Base-by-base conservation (phyloP, 2,888 invertebrate species). In the Lumbricus terrestris region DNA sequence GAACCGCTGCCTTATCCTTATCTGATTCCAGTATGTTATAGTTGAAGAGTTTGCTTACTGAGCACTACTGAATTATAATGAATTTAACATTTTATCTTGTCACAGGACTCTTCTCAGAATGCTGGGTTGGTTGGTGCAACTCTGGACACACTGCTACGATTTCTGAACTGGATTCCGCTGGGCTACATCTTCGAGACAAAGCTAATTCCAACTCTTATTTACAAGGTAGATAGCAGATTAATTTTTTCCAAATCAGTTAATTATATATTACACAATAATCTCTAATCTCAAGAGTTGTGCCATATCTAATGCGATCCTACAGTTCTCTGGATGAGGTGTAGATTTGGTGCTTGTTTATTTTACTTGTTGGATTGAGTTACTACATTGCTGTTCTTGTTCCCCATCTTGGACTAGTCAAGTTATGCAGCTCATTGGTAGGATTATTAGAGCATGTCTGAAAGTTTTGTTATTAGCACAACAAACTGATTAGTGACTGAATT, bases 101-200 rank as follows among this genome's bases (percentile, higher is more conserved):
- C 13, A 69, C n/a, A 69, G 69, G 69, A 69, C 69, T 69, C 38
- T 90, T 99, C 99, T 29, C 98, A 98, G 95, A 99, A 99, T 96
- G 98, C 98, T 89, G 97, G 98, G 88, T 96, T 99, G 91, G 98
- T 99, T 90, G 98, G 97, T 93, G 97, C 98, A 8, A 99, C 99
- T 0, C 96, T 99, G 92, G 98, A 99, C 95, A 99, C 99, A 6
- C 96, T 99, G 90, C 96, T 99, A 93, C 96, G 98, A 95, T 99
- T 99, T 96, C 96, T 99, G 85, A 99, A 99, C 95, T 99, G 99
- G 99, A 99, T 99, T 94, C 99, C 99, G n/a, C 96, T 99, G 92
- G 99, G 99, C 23, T 99, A 99, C 95, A 99, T 99, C 95, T 99
- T 99, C 96, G 99, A 99, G 96, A 99, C 99, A 93, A 98, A 98